phyloP scores from a whole-genome alignment of 2,113 vertebrate species.

The Copsychus sechellarum region DNA sequence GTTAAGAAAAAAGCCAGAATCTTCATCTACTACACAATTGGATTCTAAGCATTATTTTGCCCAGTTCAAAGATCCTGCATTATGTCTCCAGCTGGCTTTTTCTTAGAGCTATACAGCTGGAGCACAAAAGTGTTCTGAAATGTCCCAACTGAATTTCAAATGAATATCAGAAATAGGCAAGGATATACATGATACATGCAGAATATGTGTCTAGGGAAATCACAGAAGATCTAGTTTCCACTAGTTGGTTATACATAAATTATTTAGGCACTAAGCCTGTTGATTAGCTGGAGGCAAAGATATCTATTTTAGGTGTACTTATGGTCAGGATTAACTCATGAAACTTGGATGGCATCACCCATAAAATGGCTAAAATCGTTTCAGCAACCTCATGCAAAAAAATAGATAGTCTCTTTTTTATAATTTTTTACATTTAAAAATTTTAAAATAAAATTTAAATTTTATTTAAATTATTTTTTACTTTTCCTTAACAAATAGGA shows the following conservation, averaged over 20 bases:
- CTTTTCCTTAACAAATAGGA: conserved; percentile 1
- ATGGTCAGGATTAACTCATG: conserved; percentile 53
- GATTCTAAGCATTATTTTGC: background rate
- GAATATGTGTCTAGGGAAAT: conserved; percentile 59
- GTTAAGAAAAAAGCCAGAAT: background rate
- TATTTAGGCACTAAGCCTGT: conserved; percentile 60
- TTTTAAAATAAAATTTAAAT: no score
- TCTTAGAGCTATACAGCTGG: conserved; percentile 34
- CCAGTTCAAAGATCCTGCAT: conserved; percentile 1
- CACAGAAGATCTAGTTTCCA: conserved; percentile 61
- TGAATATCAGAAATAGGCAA: conserved; percentile 61
- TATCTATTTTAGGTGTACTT: conserved; percentile 46
- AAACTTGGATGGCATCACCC: background rate
- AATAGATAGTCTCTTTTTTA: background rate
- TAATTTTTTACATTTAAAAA: background rate
- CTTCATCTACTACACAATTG: background rate
- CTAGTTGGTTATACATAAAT: conserved; percentile 59
- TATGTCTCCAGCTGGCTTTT: conserved; percentile 41
- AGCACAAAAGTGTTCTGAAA: conserved; percentile 46
- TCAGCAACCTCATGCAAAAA: background rate
- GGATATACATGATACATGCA: conserved; percentile 59
- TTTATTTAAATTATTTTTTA: background rate
- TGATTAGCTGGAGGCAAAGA: conserved; percentile 59
- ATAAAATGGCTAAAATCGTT: background rate
- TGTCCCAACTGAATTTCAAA: conserved; percentile 64